phyloP scores from a whole-genome alignment of 1,140 invertebrate species.

The Periplaneta americana region DNA sequence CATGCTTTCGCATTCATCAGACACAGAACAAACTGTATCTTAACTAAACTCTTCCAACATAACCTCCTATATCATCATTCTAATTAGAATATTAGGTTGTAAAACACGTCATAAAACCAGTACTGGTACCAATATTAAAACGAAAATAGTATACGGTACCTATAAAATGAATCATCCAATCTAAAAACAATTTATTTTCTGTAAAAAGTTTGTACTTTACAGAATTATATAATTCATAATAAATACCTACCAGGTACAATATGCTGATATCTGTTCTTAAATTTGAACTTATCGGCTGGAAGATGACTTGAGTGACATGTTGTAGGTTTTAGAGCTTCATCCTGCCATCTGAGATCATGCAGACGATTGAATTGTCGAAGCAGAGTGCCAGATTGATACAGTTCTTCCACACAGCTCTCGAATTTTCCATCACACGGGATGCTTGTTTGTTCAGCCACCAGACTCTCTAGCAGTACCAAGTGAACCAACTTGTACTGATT shows the following conservation, averaged over 20 bases:
- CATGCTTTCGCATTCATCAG: too few species aligned
- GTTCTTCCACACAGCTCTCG: background rate
- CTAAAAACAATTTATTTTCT: too few species aligned
- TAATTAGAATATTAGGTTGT: too few species aligned
- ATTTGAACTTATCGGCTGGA: background rate
- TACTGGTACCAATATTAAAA: too few species aligned
- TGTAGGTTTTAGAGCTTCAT: background rate
- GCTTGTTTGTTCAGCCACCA: conserved; percentile 24
- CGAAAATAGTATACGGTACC: too few species aligned
- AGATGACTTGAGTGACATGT: background rate
- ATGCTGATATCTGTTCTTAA: conserved; percentile 8
- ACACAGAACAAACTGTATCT: too few species aligned
- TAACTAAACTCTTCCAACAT: too few species aligned
- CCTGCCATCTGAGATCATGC: background rate
- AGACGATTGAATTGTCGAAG: background rate
- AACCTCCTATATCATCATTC: too few species aligned
- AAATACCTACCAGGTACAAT: conserved; percentile 14
- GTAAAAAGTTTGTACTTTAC: too few species aligned
- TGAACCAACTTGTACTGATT: conserved; percentile 34
- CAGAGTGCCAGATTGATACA: background rate
- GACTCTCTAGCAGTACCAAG: conserved; percentile 30
- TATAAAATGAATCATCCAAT: too few species aligned
- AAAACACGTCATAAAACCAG: too few species aligned
- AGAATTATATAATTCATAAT: too few species aligned
- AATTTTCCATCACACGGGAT: conserved; percentile 26